phyloP scores from a whole-genome alignment of 1,140 invertebrate genomes.

The Whitmania pigra region DNA sequence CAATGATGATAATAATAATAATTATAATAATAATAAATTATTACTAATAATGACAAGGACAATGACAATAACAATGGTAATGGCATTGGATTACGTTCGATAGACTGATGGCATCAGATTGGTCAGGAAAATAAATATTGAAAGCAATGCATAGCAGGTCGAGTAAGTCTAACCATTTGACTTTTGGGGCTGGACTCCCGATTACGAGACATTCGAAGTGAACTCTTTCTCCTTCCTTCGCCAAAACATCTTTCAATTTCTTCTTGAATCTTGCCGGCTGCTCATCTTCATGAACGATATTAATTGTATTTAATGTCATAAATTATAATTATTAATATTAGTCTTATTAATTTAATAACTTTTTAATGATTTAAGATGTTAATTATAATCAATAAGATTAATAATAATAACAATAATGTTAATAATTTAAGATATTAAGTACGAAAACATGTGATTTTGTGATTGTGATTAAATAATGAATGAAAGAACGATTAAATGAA shows the following conservation, averaged over 20 bases:
- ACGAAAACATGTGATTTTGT: background rate
- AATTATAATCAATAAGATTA: too few species aligned
- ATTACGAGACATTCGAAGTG: constrained; percentile 69
- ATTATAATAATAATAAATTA: too few species aligned
- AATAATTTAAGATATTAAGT: too few species aligned
- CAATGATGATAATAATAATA: too few species aligned
- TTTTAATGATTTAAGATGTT: too few species aligned
- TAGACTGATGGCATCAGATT: background rate
- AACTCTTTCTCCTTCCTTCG: constrained; percentile 54
- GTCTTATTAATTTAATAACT: background rate
- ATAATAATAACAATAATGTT: too few species aligned
- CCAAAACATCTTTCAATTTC: constrained; percentile 26
- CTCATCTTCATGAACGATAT: constrained; percentile 4
- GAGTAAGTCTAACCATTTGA: constrained; percentile 72
- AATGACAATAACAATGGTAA: too few species aligned
- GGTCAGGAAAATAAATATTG: too few species aligned
- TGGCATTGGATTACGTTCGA: too few species aligned
- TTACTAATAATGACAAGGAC: background rate
- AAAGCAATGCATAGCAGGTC: background rate
- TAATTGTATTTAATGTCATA: background rate
- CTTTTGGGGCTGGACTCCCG: constrained; percentile 72
- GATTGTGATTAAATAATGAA: background rate
- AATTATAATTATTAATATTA: too few species aligned
- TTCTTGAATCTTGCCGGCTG: constrained; percentile 24
- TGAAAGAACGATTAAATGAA: too few species aligned